Evolutionary conservation across 2,888 invertebrate genomes (phyloP).

Genomic region (Odontocolon sp.): DNA sequence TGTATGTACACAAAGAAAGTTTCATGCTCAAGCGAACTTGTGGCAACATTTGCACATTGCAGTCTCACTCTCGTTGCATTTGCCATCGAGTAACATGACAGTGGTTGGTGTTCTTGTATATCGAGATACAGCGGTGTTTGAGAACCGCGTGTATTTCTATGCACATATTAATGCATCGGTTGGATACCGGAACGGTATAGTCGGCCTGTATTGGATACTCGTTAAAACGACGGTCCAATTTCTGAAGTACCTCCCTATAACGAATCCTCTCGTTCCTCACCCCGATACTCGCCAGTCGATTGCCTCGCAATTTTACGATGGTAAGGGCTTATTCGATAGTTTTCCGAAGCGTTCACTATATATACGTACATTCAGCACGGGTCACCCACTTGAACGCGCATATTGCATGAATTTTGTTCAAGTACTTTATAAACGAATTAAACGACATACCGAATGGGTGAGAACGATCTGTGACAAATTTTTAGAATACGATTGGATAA

Average conservation of each 20-base stretch:
- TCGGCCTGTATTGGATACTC: slow-evolving; percentile 12
- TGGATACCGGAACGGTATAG: slow-evolving; percentile 13
- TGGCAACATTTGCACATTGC: background rate
- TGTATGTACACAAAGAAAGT: background rate
- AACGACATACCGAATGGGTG: background rate
- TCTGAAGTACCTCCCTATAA: background rate
- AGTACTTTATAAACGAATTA: background rate
- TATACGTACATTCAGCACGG: no score
- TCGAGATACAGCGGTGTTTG: background rate
- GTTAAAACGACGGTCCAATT: slow-evolving; percentile 17
- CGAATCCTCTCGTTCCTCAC: background rate
- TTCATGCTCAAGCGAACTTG: background rate
- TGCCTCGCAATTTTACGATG: slow-evolving; percentile 7
- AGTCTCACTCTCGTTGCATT: background rate
- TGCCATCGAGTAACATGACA: slow-evolving; percentile 12
- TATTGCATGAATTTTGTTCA: background rate
- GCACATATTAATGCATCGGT: slow-evolving; percentile 13
- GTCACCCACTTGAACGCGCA: background rate
- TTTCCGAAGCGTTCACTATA: background rate
- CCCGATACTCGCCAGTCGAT: slow-evolving; percentile 1
- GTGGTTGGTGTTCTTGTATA: background rate
- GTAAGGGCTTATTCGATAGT: background rate
- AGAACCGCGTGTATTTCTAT: background rate
- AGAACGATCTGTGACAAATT: no score
- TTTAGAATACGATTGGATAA: no score